Conservation (phyloP, 1,140 invertebrate species). For the Tetragonula clypearis region DNA sequence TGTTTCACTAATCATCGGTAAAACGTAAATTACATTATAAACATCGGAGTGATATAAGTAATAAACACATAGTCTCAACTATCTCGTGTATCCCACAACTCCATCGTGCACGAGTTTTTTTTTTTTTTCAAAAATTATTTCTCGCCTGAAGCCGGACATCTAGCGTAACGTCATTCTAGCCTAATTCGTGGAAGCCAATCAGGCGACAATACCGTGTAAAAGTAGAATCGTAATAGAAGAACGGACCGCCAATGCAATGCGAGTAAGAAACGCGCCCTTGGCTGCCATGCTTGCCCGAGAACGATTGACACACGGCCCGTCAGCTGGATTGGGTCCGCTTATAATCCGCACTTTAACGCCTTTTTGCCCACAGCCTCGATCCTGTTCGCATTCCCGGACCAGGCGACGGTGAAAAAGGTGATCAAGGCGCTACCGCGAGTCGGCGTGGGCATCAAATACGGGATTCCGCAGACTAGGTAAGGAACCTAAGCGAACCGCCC, state of each 20-base stretch:
- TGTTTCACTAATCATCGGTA: too few relatives aligned
- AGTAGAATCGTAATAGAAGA: neutral
- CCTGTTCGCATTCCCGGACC: slow-evolving; percentile 98
- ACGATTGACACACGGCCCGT: slow-evolving; percentile 51
- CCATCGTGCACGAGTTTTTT: too few relatives aligned
- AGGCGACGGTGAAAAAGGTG: slow-evolving; percentile 98
- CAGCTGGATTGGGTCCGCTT: slow-evolving; percentile 31
- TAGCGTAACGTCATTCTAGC: neutral
- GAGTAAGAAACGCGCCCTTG: slow-evolving; percentile 34
- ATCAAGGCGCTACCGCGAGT: slow-evolving; percentile 98
- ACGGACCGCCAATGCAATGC: neutral
- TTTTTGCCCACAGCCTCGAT: slow-evolving; percentile 92
- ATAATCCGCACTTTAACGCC: slow-evolving; percentile 68
- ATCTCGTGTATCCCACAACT: too few relatives aligned
- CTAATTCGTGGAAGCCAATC: slow-evolving; percentile 17
- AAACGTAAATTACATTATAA: too few relatives aligned
- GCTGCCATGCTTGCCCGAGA: slow-evolving; percentile 16
- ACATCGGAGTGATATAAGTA: too few relatives aligned
- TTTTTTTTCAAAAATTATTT: neutral
- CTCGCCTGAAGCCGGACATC: neutral
- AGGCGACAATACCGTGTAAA: neutral
- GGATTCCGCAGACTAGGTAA: slow-evolving; percentile 97
- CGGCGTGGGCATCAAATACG: slow-evolving; percentile 99
- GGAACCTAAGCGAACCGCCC: slow-evolving; percentile 61
- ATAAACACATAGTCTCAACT: too few relatives aligned